Evolutionary conservation across 2,113 vertebrate genomes (phyloP).

Genomic region (Leucoraja erinaceus): DNA sequence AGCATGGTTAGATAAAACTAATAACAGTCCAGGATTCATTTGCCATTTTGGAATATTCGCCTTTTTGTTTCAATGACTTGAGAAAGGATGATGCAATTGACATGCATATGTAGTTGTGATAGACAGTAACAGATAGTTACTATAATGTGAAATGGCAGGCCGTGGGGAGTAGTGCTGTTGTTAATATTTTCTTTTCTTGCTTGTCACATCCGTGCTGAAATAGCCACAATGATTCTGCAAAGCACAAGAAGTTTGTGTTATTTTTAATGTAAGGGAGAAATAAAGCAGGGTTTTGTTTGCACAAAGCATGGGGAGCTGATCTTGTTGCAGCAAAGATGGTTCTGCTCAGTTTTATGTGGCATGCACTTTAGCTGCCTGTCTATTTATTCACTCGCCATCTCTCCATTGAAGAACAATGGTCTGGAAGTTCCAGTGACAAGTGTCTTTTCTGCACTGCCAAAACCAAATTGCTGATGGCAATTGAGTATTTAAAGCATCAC

Average conservation of each 20-base stretch:
- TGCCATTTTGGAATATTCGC: neutral
- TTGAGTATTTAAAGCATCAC: no score
- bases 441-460: no score
- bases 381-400: neutral
- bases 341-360: neutral
- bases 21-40: neutral
- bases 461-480: no score
- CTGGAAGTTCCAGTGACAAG: no score
- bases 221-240: neutral
- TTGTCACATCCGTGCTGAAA: neutral
- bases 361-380: neutral
- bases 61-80: neutral
- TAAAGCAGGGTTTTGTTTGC: neutral
- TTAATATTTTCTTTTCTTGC: neutral
- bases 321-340: neutral
- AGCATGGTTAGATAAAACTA: neutral
- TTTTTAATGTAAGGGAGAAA: neutral
- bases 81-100: conserved; percentile 4
- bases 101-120: neutral
- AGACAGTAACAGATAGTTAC: neutral
- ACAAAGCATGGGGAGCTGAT: neutral
- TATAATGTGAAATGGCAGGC: neutral
- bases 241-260: neutral
- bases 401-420: neutral
- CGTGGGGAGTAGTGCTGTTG: neutral